Conservation (phyloP, 2,113 vertebrate genomes). For the Istiophorus platypterus region DNA sequence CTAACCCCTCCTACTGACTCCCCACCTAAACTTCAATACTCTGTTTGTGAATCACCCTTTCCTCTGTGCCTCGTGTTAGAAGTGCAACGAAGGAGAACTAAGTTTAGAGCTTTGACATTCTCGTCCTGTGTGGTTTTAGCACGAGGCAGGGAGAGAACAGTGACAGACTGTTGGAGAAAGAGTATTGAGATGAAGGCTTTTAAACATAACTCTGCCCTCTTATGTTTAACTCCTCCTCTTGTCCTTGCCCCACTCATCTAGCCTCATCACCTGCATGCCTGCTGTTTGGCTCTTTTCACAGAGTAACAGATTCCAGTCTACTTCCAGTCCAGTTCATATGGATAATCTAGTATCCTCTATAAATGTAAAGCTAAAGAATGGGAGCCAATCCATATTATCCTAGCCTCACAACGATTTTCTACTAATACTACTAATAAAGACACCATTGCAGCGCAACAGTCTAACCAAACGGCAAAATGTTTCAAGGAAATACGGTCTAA, state of each 20-base stretch:
- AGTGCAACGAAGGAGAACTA: constrained; percentile 44
- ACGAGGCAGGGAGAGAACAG: constrained; percentile 56
- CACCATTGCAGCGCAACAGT: constrained; percentile 22
- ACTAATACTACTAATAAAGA: constrained; percentile 66
- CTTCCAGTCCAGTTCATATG: constrained; percentile 9
- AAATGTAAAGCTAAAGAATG: constrained; percentile 16
- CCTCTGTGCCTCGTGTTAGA: constrained; percentile 48
- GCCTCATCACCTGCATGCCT: constrained; percentile 72
- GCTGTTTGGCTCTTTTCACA: constrained; percentile 54
- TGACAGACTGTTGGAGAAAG: constrained; percentile 48
- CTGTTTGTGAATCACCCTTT: constrained; percentile 60
- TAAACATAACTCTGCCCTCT: constrained; percentile 69
- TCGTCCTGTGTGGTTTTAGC: constrained; percentile 50
- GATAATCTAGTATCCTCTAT: constrained; percentile 10
- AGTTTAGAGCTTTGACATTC: constrained; percentile 44
- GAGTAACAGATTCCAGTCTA: constrained; percentile 25
- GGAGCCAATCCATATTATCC: constrained; percentile 31
- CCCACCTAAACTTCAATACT: constrained; percentile 67
- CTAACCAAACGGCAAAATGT: constrained; percentile 25
- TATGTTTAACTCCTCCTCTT: constrained; percentile 71
- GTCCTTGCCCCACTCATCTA: constrained; percentile 55
- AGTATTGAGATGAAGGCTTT: constrained; percentile 71
- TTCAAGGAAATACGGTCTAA: constrained; percentile 49
- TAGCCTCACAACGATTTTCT: constrained; percentile 21
- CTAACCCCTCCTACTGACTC: constrained; percentile 59